Conservation (phyloP, 1,140 invertebrate species). For the Calephelis nemesis region DNA sequence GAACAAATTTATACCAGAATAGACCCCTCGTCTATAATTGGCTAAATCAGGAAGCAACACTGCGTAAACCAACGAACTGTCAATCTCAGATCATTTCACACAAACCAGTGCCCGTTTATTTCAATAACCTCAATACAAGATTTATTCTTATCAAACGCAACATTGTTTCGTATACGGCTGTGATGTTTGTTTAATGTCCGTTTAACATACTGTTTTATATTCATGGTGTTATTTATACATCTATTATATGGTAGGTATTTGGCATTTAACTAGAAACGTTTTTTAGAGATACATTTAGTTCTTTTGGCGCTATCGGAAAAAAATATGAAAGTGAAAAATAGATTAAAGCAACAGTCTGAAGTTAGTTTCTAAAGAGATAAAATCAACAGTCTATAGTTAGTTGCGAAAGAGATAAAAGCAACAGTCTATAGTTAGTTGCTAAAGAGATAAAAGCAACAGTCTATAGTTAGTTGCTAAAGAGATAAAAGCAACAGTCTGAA, state of each 20-base stretch:
- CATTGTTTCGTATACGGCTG: constrained; percentile 5
- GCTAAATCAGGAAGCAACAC: neutral
- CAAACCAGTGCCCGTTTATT: neutral
- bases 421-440: too few species aligned
- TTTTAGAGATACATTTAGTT: neutral
- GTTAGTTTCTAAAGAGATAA: too few species aligned
- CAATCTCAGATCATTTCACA: neutral
- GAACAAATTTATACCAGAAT: too few species aligned
- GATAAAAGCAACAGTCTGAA: too few species aligned
- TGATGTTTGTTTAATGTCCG: neutral
- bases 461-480: too few species aligned
- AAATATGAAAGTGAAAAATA: neutral
- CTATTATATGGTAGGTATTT: too few species aligned
- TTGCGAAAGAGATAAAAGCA: neutral
- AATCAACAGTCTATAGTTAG: too few species aligned
- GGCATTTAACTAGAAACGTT: too few species aligned
- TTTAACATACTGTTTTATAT: neutral
- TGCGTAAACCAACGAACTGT: neutral
- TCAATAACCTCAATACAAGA: constrained; percentile 5
- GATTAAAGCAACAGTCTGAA: neutral
- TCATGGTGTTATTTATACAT: too few species aligned
- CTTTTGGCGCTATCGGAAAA: neutral
- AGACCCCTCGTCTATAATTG: too few species aligned
- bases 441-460: too few species aligned
- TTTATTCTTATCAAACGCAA: constrained; percentile 15